Conservation (phyloP, 2,113 vertebrate genomes). For the Pithys albifrons region DNA sequence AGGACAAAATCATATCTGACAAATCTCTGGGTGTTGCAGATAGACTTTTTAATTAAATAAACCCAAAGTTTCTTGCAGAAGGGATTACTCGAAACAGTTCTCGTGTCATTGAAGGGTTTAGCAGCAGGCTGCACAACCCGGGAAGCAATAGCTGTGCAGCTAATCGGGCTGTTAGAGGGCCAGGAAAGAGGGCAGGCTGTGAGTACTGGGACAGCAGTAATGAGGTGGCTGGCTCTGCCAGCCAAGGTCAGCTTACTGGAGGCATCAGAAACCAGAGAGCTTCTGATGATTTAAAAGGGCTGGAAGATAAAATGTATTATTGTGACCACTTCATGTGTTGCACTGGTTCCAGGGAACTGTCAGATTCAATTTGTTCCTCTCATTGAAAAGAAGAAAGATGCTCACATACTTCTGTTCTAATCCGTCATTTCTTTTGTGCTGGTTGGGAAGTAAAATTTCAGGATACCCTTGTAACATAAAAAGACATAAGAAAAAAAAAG, state of each 20-base stretch:
- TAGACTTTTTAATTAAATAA: background rate
- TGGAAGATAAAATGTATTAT: slow-evolving; percentile 27
- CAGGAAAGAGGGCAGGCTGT: background rate
- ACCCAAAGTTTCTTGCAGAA: background rate
- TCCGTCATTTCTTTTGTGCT: background rate
- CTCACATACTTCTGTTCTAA: background rate
- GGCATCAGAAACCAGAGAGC: slow-evolving; percentile 12
- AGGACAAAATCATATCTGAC: background rate
- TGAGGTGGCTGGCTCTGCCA: background rate
- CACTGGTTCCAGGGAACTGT: slow-evolving; percentile 47
- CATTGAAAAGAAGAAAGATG: slow-evolving; percentile 21
- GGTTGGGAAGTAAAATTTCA: background rate
- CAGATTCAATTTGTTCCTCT: slow-evolving; percentile 59
- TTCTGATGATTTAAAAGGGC: slow-evolving; percentile 25
- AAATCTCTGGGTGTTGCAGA: background rate
- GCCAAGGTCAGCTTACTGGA: slow-evolving; percentile 38
- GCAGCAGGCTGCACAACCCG: background rate
- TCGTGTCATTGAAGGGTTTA: background rate
- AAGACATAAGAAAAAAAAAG: background rate
- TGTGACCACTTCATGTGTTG: slow-evolving; percentile 29
- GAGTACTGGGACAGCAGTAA: slow-evolving; percentile 36
- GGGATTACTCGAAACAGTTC: background rate
- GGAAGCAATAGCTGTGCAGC: background rate
- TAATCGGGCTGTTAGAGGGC: background rate
- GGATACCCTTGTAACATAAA: background rate